A percentile compares a stretch with the other conserved stretches of the same genome.
Evolutionary conservation across 2,888 invertebrate species (phyloP).

Genomic region (Diachrysia chrysitis): DNA sequence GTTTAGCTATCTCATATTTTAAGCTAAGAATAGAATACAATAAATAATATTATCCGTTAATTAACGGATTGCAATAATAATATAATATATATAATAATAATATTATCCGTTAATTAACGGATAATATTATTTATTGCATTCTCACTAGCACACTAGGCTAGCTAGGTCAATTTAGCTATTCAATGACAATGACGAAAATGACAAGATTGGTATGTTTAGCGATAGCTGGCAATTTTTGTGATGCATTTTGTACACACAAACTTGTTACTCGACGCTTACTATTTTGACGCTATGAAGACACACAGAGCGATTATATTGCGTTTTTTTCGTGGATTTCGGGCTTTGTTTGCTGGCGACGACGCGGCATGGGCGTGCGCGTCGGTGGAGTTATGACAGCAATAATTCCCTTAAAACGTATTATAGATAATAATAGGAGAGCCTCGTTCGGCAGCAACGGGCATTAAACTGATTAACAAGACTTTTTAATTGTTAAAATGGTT

Average conservation of each 20-base stretch:
- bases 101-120: too few species aligned
- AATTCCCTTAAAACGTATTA: slow-evolving; percentile 61
- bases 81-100: too few species aligned
- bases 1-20: too few species aligned
- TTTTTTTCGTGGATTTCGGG: slow-evolving; percentile 35
- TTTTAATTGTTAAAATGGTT: slow-evolving; percentile 50
- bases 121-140: too few species aligned
- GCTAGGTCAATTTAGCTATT: too few species aligned
- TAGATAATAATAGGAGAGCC: slow-evolving; percentile 51
- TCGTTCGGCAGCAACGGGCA: slow-evolving; percentile 36
- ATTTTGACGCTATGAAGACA: neutral
- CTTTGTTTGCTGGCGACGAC: slow-evolving; percentile 20
- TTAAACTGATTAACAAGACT: slow-evolving; percentile 67
- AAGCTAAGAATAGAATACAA: too few species aligned
- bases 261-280: neutral
- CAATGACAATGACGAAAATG: too few species aligned
- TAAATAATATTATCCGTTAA: too few species aligned
- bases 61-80: too few species aligned
- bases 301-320: slow-evolving; percentile 8
- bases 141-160: too few species aligned
- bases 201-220: too few species aligned
- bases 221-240: neutral
- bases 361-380: slow-evolving; percentile 48
- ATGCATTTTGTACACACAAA: slow-evolving; percentile 5
- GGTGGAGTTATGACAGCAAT: slow-evolving; percentile 61